These are phyloP conservation scores for Athrips mouffetella DNA, from an alignment of 2,888 invertebrate genomes.

Conservation along the genomic window DNA sequence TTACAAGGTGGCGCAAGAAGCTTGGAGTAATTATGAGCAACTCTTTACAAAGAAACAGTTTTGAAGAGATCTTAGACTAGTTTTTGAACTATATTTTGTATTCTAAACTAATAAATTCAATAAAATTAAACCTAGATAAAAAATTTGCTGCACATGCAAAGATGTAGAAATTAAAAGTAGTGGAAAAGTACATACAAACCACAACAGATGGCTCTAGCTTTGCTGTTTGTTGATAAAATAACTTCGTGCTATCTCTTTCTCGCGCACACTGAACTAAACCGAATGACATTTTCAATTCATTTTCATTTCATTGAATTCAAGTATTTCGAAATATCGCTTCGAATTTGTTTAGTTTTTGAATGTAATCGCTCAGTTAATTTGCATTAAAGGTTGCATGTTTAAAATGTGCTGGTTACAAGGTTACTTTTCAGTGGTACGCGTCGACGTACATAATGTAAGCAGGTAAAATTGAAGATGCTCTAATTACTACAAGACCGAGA, in stretches of 20 bases:
- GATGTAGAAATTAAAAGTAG: neutral
- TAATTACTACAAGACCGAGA: conserved; percentile 38
- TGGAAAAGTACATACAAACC: neutral
- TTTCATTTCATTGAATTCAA: conserved; percentile 14
- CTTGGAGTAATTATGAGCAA: neutral
- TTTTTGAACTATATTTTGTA: too few relatives aligned
- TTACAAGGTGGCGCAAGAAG: neutral
- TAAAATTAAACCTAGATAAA: neutral
- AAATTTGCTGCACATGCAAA: neutral
- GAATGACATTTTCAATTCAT: conserved; percentile 9
- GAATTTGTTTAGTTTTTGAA: conserved; percentile 8
- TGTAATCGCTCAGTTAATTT: conserved; percentile 6
- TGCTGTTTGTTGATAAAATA: conserved; percentile 1
- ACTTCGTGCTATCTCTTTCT: conserved; percentile 1
- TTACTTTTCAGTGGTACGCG: conserved; percentile 37
- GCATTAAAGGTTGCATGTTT: conserved; percentile 4
- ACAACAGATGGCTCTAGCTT: conserved; percentile 4
- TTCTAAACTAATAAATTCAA: too few relatives aligned
- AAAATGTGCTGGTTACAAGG: conserved; percentile 16
- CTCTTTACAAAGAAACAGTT: neutral
- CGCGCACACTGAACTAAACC: neutral
- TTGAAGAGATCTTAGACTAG: too few relatives aligned
- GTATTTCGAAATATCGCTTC: conserved; percentile 5
- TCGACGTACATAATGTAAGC: conserved; percentile 21
- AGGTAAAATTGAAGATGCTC: conserved; percentile 65